Base-by-base conservation (phyloP, 1,140 invertebrate genomes). In the Drosophila punjabiensis region DNA sequence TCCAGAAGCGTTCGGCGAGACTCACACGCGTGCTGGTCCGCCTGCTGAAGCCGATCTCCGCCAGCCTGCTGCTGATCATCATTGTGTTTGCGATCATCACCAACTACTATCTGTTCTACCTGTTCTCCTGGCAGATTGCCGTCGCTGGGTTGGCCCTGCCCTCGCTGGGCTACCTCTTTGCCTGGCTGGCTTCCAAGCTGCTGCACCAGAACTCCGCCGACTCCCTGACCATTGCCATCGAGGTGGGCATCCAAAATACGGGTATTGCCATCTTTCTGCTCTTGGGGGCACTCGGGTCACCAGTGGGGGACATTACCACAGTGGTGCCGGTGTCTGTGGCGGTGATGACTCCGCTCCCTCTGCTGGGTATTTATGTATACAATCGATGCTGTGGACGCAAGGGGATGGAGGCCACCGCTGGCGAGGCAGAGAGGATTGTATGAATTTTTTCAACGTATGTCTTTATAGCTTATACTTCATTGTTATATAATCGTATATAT, bases 161-260 rank as follows among this genome's bases (percentile, higher is more conserved):
- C 0, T 98, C 96, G 95, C 91, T 97, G 24, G 98, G 98, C 7
- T 99, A 98, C 93, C 43, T 96, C 5, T 93, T 96, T 37, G 98
- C 98, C 32, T 96, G 95, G 68, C 24, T 95, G 33, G 58, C 95
- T 1, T 95, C 97, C 0, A 91, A 93, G 37, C 16, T 96, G 4
- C 94, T 95, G 14, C 94, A 94, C 48, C 96, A 97, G 92, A 92
- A 95, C 8, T 82, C 94, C 37, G 86, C 94, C 18, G 97, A 99
- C 87, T 94, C 96, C 9, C 94, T 98, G 3, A 97, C 98, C 4
- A 98, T 99, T 81, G 96, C 97, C 8, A 96, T 99, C 67, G 98
- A 99, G 94, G 98, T 98, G 16, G 98, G 98, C 45, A 96, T 99
- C 60, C 98, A 99, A 94, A 99, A 99, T 94, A 98, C 98, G 0